Percentiles rank a stretch among this genome's conserved stretches.
Conservation (phyloP, 2,888 invertebrate species). For the Lottia gigantea region DNA sequence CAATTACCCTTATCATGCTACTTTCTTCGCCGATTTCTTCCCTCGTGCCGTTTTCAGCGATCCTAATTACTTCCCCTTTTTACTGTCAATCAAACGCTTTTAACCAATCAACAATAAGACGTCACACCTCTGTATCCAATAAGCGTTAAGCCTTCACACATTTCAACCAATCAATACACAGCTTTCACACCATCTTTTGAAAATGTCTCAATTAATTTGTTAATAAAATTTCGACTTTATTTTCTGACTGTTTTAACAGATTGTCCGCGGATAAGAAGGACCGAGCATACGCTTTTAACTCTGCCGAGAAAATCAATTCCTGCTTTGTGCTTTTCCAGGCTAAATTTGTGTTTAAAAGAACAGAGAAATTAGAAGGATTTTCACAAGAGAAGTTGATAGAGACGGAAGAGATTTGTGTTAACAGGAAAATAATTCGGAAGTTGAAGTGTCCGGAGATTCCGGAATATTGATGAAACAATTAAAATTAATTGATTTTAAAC, state of each 20-base stretch:
- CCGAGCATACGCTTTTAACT: constrained; percentile 8
- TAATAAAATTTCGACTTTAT: constrained; percentile 44
- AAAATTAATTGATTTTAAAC: too few relatives aligned
- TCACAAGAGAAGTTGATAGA: neutral
- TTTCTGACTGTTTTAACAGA: constrained; percentile 22
- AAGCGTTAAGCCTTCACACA: neutral
- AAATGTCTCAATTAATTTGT: constrained; percentile 54
- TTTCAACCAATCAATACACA: constrained; percentile 36
- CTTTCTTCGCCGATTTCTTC: neutral
- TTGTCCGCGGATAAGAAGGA: constrained; percentile 9
- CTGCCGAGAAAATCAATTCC: constrained; percentile 10
- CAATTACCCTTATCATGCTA: neutral
- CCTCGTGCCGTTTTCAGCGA: too few relatives aligned
- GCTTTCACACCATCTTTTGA: constrained; percentile 27
- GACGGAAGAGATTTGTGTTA: too few relatives aligned
- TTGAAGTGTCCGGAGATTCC: too few relatives aligned
- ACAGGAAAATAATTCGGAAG: too few relatives aligned
- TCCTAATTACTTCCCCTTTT: neutral
- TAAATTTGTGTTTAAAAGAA: neutral
- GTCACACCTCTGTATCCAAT: too few relatives aligned
- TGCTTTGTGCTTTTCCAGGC: constrained; percentile 8
- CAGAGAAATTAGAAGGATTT: neutral
- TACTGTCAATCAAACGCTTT: neutral
- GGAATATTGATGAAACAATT: too few relatives aligned
- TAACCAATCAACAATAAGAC: too few relatives aligned